Evolutionary conservation across 2,888 invertebrate genomes (phyloP), one percentile per base, ranked within the genome.

Genomic region (Drosophila fungiperda): DNA sequence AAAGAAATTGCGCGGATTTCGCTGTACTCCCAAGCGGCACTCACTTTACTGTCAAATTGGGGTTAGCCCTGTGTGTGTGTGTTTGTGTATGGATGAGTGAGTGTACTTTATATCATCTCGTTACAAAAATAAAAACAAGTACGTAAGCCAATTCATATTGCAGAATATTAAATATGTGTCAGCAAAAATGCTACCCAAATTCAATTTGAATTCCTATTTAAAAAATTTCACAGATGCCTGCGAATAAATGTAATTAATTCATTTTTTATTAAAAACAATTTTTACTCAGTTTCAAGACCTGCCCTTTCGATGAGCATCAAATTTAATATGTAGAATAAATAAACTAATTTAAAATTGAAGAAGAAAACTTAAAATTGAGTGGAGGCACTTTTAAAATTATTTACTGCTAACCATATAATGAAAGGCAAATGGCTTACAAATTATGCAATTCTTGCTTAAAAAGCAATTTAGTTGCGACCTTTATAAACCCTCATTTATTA

Each of bases 1-100:
- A 50, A 60, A 75, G 69, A 78, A 84, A 84, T 84, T 78, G 73
- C 76, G 81, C 82, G 87, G 85, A 89, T 89, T 84, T 87, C 62
- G 53, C 73, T 61, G 69, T 55, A 57, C 66, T 69, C 70, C 87
- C 85, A 73, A 80, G 87, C 80, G 80, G 62, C 83, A 75, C 68
- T 69, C 73, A 69, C 70, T 78, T 78, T 73, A 73, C 73, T 66
- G 49, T 76, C 36, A 49, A 38, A 49, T 50, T 59, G 35, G 26
- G 55, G 64, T 53, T 58, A 45, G 23, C 45, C 45, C 45, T 45
- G 42, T 57, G 61, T 55, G 29, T 53, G 29, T 42, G 52, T 62
- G 17, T 1, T 7, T 33, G 36, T 6, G 11, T 42, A 12, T 12
- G 20, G 7, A 12, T 38, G 65, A 42, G 32, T 53, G 55, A 45